Percentiles rank a stretch among this genome's conserved stretches.
These are phyloP conservation scores for Corvus moneduloides DNA, from an alignment of 2,113 vertebrate genomes.

Conservation along the genomic window DNA sequence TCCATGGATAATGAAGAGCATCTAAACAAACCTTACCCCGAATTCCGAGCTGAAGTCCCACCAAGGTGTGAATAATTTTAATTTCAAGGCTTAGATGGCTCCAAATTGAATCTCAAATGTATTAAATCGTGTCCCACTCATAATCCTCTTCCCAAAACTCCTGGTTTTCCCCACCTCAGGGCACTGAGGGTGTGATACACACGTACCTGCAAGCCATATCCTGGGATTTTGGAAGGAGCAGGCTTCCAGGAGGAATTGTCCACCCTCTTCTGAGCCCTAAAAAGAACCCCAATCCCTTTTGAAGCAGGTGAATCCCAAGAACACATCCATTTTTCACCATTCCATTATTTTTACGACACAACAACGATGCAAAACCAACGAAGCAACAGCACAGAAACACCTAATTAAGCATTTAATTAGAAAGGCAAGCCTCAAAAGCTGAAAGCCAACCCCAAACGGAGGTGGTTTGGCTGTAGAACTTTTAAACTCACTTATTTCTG, in stretches of 20 bases:
- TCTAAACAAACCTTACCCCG: rapidly evolving
- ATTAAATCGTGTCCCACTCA: rapidly evolving
- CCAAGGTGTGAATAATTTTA: background rate
- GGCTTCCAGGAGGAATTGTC: conserved; percentile 32
- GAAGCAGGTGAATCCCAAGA: background rate
- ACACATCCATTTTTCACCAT: rapidly evolving
- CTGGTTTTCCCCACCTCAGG: rapidly evolving
- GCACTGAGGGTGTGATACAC: background rate
- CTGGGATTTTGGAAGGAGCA: conserved; percentile 66
- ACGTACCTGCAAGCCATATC: conserved; percentile 88
- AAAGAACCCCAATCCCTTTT: background rate
- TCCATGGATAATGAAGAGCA: background rate
- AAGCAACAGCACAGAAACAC: too few relatives aligned
- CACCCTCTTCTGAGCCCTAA: conserved; percentile 72
- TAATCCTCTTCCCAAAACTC: background rate
- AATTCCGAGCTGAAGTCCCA: background rate
- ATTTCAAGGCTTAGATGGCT: background rate
- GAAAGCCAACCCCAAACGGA: background rate
- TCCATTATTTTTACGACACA: rapidly evolving
- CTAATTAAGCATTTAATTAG: background rate
- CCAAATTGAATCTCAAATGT: background rate
- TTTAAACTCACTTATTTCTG: conserved; percentile 37
- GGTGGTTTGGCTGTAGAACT: background rate
- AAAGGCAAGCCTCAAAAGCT: background rate
- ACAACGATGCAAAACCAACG: rapidly evolving